Evolutionary conservation across 2,888 invertebrate genomes (phyloP).

Genomic region (Epiperipatus broadwayi): DNA sequence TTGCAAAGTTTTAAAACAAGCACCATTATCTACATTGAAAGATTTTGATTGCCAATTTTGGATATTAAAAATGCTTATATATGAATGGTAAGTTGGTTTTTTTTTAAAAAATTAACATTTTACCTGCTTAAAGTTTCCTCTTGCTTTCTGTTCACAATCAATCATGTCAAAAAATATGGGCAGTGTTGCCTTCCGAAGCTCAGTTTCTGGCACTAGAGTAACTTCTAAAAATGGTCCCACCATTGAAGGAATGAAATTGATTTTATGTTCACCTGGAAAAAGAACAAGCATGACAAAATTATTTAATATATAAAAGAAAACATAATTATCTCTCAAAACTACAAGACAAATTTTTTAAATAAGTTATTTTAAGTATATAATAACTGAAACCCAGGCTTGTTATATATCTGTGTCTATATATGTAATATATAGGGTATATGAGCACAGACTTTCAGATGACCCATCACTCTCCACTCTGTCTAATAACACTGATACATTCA

Average conservation of each 20-base stretch:
- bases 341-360: background rate
- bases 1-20: too few species aligned
- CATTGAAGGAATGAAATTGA: conserved; percentile 74
- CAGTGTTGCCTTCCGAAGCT: conserved; percentile 65
- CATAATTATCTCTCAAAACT: background rate
- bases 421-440: too few species aligned
- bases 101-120: conserved; percentile 12
- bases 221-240: conserved; percentile 84
- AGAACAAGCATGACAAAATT: conserved; percentile 14
- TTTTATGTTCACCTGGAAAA: conserved; percentile 51
- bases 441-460: too few species aligned
- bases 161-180: conserved; percentile 88
- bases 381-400: too few species aligned
- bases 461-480: too few species aligned
- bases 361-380: conserved; percentile 4
- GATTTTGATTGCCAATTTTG: too few species aligned
- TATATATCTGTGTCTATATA: too few species aligned
- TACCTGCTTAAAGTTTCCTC: conserved; percentile 61
- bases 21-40: too few species aligned
- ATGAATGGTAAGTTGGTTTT: too few species aligned
- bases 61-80: too few species aligned
- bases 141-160: conserved; percentile 64
- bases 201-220: conserved; percentile 66
- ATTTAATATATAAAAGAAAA: conserved; percentile 8
- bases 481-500: too few species aligned